These are phyloP conservation scores for Aegotheles bennettii DNA, from an alignment of 2,113 vertebrate genomes.

Conservation along the genomic window DNA sequence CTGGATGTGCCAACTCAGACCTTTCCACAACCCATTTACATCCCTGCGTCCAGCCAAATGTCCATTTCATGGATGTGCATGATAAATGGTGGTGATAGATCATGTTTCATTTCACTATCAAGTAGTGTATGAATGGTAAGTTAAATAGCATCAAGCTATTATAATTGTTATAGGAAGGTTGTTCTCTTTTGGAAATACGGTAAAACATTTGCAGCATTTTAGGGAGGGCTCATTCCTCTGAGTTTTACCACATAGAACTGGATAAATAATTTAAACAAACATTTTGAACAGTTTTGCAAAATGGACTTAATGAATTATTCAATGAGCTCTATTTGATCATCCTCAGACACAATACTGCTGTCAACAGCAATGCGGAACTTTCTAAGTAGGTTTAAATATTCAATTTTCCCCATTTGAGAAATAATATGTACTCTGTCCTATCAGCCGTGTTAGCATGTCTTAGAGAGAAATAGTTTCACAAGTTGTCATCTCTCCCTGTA, in stretches of 20 bases:
- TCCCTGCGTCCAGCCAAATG: not conserved
- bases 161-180: not conserved
- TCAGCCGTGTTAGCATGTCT: slow-evolving; percentile 43
- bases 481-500: slow-evolving; percentile 53
- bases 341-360: slow-evolving; percentile 60
- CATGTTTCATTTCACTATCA: not conserved
- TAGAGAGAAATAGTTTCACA: slow-evolving; percentile 51
- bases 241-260: not conserved
- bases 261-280: slow-evolving; percentile 67
- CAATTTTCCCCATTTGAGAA: slow-evolving; percentile 39
- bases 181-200: not conserved
- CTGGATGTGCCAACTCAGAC: not conserved
- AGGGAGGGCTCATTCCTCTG: not conserved
- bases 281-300: slow-evolving; percentile 58
- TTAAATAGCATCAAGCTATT: not conserved
- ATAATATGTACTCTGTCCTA: slow-evolving; percentile 39
- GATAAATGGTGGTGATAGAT: not conserved
- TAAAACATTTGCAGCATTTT: slow-evolving; percentile 4
- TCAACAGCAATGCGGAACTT: slow-evolving; percentile 46
- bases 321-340: slow-evolving; percentile 37
- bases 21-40: not conserved
- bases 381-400: slow-evolving; percentile 54
- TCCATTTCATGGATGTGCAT: not conserved
- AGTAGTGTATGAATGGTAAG: not conserved
- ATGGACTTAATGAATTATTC: slow-evolving; percentile 59